Evolutionary conservation across 2,888 invertebrate species (phyloP), one percentile per base, ranked within the genome.

Genomic region (Pammene fasciana): DNA sequence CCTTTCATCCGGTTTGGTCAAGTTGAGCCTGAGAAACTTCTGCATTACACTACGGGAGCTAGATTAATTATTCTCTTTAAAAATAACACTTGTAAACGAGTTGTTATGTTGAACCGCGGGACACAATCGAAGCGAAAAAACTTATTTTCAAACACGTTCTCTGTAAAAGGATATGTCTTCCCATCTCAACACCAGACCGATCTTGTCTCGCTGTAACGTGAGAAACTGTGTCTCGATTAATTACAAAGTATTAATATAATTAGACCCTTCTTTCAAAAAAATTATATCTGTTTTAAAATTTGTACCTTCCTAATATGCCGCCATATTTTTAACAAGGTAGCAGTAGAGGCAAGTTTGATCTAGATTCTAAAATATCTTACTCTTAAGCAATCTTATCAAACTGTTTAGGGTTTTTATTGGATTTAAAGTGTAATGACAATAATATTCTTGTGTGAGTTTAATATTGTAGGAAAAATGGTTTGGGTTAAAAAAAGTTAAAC

Each of bases 61-160:
- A 48, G 18, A 14, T 36, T 14, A 2, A 46, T 46, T 60, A 56
- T 38, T 38, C 5, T 7, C 4, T 14, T 45, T n/a, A 26, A 57
- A 59, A 34, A 4, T 10, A 34, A 11, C 16, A 1, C 11, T 16
- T 16, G 13, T 10, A 50, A 62, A 52, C 62, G 13, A 41, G 18
- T 52, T 41, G 9, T 26, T 26, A 26, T 7, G 16, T 13, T 5
- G 45, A 13, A 43, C 62, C 56, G 62, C 64, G 68, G 48, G 68
- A 62, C 43, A 45, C 26, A 48, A 26, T 34, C 13, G 61, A 55
- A 46, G 38, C 34, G 34, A 38, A 68, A 68, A 64, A 68, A 68
- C 62, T 18, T 62, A 26, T 38, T 48, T 38, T 26, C 48, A 50
- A 64, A 38, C 57, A 55, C 16, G 55, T 26, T 6, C 7, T 55